Percentiles rank a stretch among this genome's conserved stretches.
Evolutionary conservation across 2,797 vertebrate species (phyloP).

Genomic region (Tokudaia tokunoshimensis): DNA sequence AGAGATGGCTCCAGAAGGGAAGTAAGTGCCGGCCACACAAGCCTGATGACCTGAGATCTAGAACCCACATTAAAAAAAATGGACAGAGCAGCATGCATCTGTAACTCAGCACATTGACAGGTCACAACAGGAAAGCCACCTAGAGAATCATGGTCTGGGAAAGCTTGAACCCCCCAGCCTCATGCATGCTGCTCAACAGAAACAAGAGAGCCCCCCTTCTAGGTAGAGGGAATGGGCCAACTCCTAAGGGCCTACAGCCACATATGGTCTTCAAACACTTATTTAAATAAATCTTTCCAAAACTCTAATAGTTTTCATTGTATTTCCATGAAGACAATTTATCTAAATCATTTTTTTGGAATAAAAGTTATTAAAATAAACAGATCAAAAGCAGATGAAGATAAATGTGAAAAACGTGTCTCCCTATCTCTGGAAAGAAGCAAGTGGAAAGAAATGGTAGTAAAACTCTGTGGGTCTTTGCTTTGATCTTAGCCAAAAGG

Average conservation of each 20-base stretch:
- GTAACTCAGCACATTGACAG: neutral
- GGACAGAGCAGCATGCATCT: too few relatives aligned
- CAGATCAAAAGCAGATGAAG: neutral
- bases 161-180: neutral
- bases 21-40: neutral
- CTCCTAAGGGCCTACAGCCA: neutral
- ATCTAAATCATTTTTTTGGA: conserved; percentile 30
- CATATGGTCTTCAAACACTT: neutral
- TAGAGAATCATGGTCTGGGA: neutral
- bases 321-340: conserved; percentile 53
- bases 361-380: conserved; percentile 62
- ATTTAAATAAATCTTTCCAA: conserved; percentile 22
- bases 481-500: conserved; percentile 47
- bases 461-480: neutral
- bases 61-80: neutral
- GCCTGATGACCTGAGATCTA: neutral
- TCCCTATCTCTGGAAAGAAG: neutral
- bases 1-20: neutral
- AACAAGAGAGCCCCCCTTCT: neutral
- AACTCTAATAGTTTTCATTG: neutral
- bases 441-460: neutral
- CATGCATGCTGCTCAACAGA: neutral
- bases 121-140: neutral
- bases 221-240: too few relatives aligned
- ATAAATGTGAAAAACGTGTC: conserved; percentile 62